Percentiles rank a stretch among this genome's conserved stretches.
These are phyloP conservation scores for Halesus radiatus DNA, from an alignment of 1,140 invertebrate genomes.

Conservation along the genomic window DNA sequence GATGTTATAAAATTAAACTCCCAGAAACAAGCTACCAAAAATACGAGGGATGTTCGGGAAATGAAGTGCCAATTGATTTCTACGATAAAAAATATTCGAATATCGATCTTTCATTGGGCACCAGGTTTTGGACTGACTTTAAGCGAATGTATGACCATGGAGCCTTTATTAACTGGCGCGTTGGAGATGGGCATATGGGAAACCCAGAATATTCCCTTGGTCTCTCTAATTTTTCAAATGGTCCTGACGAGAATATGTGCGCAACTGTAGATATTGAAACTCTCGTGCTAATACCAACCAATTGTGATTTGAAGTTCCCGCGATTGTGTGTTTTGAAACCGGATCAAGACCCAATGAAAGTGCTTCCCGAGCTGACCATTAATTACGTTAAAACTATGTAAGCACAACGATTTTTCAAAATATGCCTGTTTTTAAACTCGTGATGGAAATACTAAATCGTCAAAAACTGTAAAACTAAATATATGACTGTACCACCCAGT, in stretches of 20 bases:
- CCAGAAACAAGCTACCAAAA: slow-evolving; percentile 61
- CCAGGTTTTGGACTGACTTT: slow-evolving; percentile 65
- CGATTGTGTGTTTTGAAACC: slow-evolving; percentile 65
- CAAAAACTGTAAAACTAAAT: too few species aligned
- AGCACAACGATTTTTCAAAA: too few species aligned
- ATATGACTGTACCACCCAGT: too few species aligned
- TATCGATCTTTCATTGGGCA: background rate
- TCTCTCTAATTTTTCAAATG: too few species aligned
- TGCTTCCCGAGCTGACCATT: too few species aligned
- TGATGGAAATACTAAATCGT: too few species aligned
- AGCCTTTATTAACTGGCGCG: slow-evolving; percentile 63
- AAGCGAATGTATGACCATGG: slow-evolving; percentile 64
- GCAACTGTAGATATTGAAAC: slow-evolving; percentile 52
- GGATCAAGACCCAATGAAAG: too few species aligned
- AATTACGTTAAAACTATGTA: too few species aligned
- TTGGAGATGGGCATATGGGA: slow-evolving; percentile 56
- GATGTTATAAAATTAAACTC: slow-evolving; percentile 61
- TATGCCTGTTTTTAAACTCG: too few species aligned
- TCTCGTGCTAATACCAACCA: slow-evolving; percentile 61
- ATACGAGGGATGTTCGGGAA: slow-evolving; percentile 63
- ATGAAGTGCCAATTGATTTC: slow-evolving; percentile 60
- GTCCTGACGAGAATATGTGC: slow-evolving; percentile 57
- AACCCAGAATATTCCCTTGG: too few species aligned
- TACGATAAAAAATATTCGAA: slow-evolving; percentile 51
- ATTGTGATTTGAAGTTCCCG: slow-evolving; percentile 62